phyloP scores from a whole-genome alignment of 2,797 vertebrate genomes.

The Ctenopoma kingsleyae region DNA sequence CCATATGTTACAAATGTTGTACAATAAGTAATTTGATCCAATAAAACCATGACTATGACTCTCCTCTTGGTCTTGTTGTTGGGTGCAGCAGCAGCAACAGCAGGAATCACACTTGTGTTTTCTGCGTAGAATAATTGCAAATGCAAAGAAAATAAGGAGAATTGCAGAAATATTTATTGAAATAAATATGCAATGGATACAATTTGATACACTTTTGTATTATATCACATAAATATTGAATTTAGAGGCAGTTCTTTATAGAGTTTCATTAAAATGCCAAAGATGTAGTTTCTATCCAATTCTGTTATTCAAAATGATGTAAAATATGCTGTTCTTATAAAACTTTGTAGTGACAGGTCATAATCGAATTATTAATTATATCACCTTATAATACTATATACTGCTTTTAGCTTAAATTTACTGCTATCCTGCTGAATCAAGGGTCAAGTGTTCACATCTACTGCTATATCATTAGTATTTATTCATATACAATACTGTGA shows the following conservation, averaged over 20 bases:
- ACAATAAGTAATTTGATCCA: constrained; percentile 21
- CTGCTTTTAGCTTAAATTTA: constrained; percentile 72
- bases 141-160: constrained; percentile 39
- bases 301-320: constrained; percentile 54
- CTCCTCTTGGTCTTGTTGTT: constrained; percentile 1
- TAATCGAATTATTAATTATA: constrained; percentile 60
- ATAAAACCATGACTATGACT: constrained; percentile 33
- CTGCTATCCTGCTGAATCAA: constrained; percentile 69
- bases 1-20: constrained; percentile 18
- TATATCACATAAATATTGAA: constrained; percentile 84
- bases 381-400: constrained; percentile 70
- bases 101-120: background rate
- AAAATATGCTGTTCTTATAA: constrained; percentile 55
- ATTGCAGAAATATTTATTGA: constrained; percentile 85
- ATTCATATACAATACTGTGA: constrained; percentile 86
- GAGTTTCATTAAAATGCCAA: constrained; percentile 58
- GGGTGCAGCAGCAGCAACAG: background rate
- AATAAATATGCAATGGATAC: constrained; percentile 85
- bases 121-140: constrained; percentile 7
- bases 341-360: constrained; percentile 50
- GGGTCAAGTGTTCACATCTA: constrained; percentile 89
- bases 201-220: constrained; percentile 80
- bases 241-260: constrained; percentile 70
- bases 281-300: constrained; percentile 63
- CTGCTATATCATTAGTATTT: constrained; percentile 82